These are phyloP conservation scores for Tribolium madens DNA, from an alignment of 1,140 invertebrate species.

Conservation along the genomic window DNA sequence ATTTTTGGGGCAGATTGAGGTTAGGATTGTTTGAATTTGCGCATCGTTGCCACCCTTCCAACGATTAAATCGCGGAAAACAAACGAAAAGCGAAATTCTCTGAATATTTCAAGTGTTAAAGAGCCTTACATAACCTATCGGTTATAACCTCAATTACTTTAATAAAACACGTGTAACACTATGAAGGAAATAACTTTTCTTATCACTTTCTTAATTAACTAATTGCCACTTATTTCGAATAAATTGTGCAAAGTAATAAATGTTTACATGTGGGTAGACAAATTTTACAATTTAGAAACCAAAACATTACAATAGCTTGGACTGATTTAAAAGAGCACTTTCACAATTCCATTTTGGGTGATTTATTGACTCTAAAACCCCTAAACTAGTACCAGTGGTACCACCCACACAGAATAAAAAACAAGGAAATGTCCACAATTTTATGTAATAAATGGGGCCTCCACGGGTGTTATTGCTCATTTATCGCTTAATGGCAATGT, in stretches of 20 bases:
- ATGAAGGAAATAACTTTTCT: neutral
- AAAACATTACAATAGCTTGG: neutral
- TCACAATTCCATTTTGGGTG: neutral
- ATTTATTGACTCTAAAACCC: neutral
- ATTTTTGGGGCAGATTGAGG: too few relatives aligned
- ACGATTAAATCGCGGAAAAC: too few relatives aligned
- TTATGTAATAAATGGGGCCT: neutral
- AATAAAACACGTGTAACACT: neutral
- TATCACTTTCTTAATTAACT: neutral
- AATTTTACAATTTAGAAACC: neutral
- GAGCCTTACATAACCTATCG: too few relatives aligned
- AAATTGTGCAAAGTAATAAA: neutral
- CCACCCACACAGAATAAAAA: too few relatives aligned
- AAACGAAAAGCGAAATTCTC: constrained; percentile 63
- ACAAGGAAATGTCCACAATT: too few relatives aligned
- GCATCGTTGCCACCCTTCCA: too few relatives aligned
- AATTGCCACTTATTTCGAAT: neutral
- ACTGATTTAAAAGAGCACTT: neutral
- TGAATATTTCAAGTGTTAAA: too few relatives aligned
- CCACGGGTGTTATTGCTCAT: neutral
- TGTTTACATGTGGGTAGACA: neutral
- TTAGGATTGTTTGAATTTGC: too few relatives aligned
- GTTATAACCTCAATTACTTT: too few relatives aligned
- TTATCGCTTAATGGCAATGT: constrained; percentile 26
- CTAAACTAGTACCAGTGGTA: too few relatives aligned